Base-by-base conservation (phyloP, 2,888 invertebrate species). In the Teinopalpus imperialis region DNA sequence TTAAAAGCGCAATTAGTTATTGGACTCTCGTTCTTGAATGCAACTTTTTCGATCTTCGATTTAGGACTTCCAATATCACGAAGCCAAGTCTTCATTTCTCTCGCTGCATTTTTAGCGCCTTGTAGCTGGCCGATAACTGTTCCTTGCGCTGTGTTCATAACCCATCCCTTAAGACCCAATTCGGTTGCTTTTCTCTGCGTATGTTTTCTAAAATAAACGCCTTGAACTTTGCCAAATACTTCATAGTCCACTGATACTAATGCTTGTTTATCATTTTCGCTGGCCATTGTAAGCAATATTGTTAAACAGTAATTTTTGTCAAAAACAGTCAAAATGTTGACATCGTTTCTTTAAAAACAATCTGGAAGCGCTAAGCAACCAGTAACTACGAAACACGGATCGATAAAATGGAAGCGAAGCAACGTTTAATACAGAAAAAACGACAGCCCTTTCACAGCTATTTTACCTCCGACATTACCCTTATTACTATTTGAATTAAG, bases 61-160 rank as follows among this genome's bases (percentile, higher is more conserved):
- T 91, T 89, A 0, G 94, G 94, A 64, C 94, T 94, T 32, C 94
- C 94, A 2, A 81, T 87, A 45, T 81, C 82, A 56, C 90, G 86
- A 2, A 94, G 68, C 89, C 88, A 89, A 18, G 54, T 43, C 53
- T 87, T 88, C 94, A 94, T 94, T 64, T 91, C 86, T 3, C 90
- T 86, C 23, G 94, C 66, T 52, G 90, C 90, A 1, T 63, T 57
- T 35, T 73, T 62, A 6, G 89, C 76, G 1, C 94, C 94, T 79
- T 94, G 92, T 29, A 94, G 45, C 45, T 90, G 87, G 1, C 94
- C 94, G 36, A 91, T 72, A 0, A 94, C 94, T 0, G 94, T 94
- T 0, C 92, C 93, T 53, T 89, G 80, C 3, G 89, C 77, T 0
- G 94, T 94, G 63, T 95, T 95, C 92, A 91, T 93, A 53, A 94